Evolutionary conservation across 2,888 invertebrate species (phyloP).

Genomic region (Cordilura impudica): DNA sequence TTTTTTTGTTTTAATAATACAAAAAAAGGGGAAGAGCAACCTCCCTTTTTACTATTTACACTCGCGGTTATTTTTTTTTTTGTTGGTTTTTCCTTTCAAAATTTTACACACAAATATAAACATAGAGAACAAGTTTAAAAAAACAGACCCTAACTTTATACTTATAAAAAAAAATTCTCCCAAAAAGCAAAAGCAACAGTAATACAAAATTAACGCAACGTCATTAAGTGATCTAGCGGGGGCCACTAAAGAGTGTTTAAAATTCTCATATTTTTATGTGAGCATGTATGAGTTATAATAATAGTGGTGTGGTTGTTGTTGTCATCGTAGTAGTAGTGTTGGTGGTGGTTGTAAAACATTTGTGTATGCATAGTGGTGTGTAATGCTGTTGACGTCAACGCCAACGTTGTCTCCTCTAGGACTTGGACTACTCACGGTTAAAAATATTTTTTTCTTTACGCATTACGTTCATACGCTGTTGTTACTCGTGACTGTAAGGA

Average conservation of each 20-base stretch:
- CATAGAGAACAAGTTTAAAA: background rate
- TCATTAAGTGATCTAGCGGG: slow-evolving; percentile 56
- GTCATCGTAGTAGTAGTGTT: background rate
- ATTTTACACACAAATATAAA: background rate
- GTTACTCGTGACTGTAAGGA: slow-evolving; percentile 63
- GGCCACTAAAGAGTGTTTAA: slow-evolving; percentile 1
- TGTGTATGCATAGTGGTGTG: slow-evolving; percentile 28
- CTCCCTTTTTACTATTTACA: slow-evolving; percentile 31
- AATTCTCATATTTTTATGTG: background rate
- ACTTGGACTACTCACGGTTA: slow-evolving; percentile 58
- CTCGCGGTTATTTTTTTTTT: background rate
- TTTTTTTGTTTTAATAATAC: background rate
- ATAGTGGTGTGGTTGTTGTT: slow-evolving; percentile 1
- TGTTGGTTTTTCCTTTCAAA: background rate
- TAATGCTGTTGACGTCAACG: slow-evolving; percentile 37
- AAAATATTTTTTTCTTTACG: slow-evolving; percentile 62
- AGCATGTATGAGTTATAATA: slow-evolving; percentile 2
- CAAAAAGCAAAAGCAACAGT: background rate
- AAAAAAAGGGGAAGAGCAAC: slow-evolving; percentile 20
- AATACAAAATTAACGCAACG: slow-evolving; percentile 30
- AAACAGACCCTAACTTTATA: slow-evolving; percentile 10
- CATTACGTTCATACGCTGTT: slow-evolving; percentile 61
- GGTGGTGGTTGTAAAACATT: slow-evolving; percentile 1
- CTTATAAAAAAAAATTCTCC: slow-evolving; percentile 26
- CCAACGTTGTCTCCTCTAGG: slow-evolving; percentile 59